Base-by-base conservation (phyloP, 2,797 vertebrate species). In the Glossophaga mutica region DNA sequence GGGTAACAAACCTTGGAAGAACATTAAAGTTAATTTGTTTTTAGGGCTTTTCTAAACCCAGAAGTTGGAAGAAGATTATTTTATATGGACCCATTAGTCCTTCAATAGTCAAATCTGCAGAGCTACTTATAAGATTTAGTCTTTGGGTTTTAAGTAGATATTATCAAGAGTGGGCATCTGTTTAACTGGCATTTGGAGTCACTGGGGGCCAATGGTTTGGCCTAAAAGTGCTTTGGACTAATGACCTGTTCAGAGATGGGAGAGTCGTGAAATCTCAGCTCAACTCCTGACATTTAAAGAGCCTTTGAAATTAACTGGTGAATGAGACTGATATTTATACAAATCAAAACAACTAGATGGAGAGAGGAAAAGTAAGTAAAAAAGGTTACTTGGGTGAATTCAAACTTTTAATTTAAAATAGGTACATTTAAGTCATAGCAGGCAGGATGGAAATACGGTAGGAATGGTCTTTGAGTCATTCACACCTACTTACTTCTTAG, bases 1-100 rank as follows among this genome's bases (percentile, higher is more conserved):
- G 96, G 97, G 98, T 98, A 98, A 98, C 97, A 98, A 98, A 98
- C 97, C 97, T 98, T 95, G 79, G 96, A 95, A 97, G 97, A 96
- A 76, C 96, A 97, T 94, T 95, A 96, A 85, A 90, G 77, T 83
- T 97, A 96, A 98, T 97, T 93, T 6, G 39, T 87, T 98, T 98
- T 96, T 70, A 95, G 95, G 89, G 90, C 90, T 96, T 98, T 98
- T 89, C 29, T 32, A 98, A 94, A 74, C 84, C 96, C 65, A 94
- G 22, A 97, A 97, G 96, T 97, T 96, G 92, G 90, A 96, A 97
- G 97, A 97, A 88, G 3, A 95, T 95, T 94, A 94, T 89, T 91
- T 98, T 97, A 95, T 84, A 62, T 26, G 62, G 87, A 81, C 15
- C 89, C 59, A 86, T 88, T 95, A 88, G 90, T 98, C 96, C 96